Base-by-base conservation (phyloP, 2,888 invertebrate genomes). In the Ormyrus rosae region DNA sequence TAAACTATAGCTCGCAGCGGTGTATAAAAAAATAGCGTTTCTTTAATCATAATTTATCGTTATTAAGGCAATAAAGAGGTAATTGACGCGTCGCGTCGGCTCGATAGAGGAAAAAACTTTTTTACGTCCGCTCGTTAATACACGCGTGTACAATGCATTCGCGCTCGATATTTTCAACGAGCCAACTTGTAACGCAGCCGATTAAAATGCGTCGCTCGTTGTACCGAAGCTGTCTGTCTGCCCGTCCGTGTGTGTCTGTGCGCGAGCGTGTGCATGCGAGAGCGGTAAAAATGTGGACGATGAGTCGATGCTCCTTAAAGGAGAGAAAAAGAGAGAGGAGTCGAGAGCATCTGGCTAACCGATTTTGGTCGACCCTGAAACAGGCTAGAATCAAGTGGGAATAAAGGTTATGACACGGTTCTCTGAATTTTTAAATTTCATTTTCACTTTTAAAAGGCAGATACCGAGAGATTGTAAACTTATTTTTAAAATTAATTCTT, bases 131-230 rank as follows among this genome's bases (percentile, higher is more conserved):
- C 64, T 77, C 77, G 56, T 78, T 58, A 64, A 78, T 65, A 11
- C 46, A 46, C 69, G 13, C 45, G 4, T 34, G 34, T 34, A 34
- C 4, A 34, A 34, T 34, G 8, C 9, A 55, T n/a, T 55, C 58
- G 9, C 55, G 46, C 6, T 34, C 34, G 34, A 34, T 34, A 63
- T n/a, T 48, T 48, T 2, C 9, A 53, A 19, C 13, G 19, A 67
- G 56, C 19, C n/a, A 58, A 58, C 58, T 58, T 74, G 58, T 67
- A 67, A 56, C 50, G 34, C 68, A 46, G 45, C 34, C 61, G 73
- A 74, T 79, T 79, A 74, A 74, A 69, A 79, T 79, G 74, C 73
- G 64, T 53, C 61, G 61, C 73, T 68, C 46, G 78, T 78, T 61
- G 61, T 50, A 34, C 34, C 34, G 4, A 34, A 34, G 34, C 34